Base-by-base conservation (phyloP, 1,140 invertebrate genomes). In the Papilio helenus region DNA sequence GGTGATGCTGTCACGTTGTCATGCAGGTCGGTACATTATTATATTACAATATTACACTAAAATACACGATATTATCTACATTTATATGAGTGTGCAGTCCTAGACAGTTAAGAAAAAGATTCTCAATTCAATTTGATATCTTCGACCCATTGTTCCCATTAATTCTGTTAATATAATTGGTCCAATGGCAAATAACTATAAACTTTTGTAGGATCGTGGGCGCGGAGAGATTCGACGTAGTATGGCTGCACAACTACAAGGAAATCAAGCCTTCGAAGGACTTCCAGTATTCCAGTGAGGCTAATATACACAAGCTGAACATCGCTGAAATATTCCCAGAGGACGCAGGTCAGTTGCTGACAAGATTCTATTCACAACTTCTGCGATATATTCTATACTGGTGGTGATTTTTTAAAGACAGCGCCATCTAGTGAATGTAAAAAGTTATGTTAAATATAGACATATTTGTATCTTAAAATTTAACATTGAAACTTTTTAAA, bases 191-290 rank as follows among this genome's bases (percentile, higher is more conserved):
- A 46, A 14, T 46, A 46, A 46, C 2, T 16, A 14, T 9, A 29
- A 55, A 71, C 49, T 74, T 5, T 0, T 46, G 10, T 82, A 96
- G 97, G 86, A 98, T 99, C 84, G 97, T 97, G 86, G 98, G 98
- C 10, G 97, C 98, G 7, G 96, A 97, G 83, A 97, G 98, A 84
- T 98, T 99, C 90, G 98, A 99, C 89, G 98, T 99, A 2, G 96
- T 98, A 71, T 99, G 99, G 99, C 95, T 99, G 65, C 98, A 99
- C 93, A 99, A 99, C 90, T 98, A 99, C 93, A 99, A 99, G 92
- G 98, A 99, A 93, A 99, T 99, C 85, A 99, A 98, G 93, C 97
- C 98, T 0, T 98, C 97, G 90, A 99, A 99, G 95, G 98, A 99
- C 95, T 99, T 99, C 96, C 97, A 98, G 89, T 99, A 99, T 89